phyloP scores from a whole-genome alignment of 2,888 invertebrate genomes.

The Pocota personata region DNA sequence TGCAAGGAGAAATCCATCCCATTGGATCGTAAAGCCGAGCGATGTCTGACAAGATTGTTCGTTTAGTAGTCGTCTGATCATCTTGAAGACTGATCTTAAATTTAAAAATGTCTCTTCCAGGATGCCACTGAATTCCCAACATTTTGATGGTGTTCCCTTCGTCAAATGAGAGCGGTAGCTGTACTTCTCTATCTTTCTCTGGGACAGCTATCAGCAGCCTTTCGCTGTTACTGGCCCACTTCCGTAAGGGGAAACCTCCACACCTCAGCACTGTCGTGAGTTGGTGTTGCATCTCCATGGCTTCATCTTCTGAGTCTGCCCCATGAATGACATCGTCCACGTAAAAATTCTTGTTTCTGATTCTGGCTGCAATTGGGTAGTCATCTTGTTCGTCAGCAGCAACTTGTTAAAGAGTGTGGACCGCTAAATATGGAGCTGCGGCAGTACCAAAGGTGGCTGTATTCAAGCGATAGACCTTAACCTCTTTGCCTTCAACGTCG shows the following conservation, averaged over 20 bases:
- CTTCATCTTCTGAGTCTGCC: too few relatives aligned
- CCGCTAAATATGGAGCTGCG: background rate
- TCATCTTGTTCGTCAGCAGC: slow-evolving; percentile 4
- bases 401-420: background rate
- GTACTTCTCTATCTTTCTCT: too few relatives aligned
- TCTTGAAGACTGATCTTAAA: background rate
- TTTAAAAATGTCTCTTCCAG: background rate
- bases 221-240: slow-evolving; percentile 1
- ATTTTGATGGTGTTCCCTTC: too few relatives aligned
- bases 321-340: slow-evolving; percentile 24
- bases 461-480: too few relatives aligned
- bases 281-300: background rate
- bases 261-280: background rate
- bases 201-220: too few relatives aligned
- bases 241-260: slow-evolving; percentile 15
- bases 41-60: background rate
- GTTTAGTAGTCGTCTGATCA: background rate
- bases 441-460: slow-evolving; percentile 8
- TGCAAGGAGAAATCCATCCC: too few relatives aligned
- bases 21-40: too few relatives aligned
- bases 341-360: background rate
- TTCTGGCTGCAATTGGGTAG: slow-evolving; percentile 3
- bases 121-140: too few relatives aligned
- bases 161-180: too few relatives aligned
- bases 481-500: background rate